Evolutionary conservation across 2,888 invertebrate genomes (phyloP), one percentile per base, ranked within the genome.

Genomic region (Drosophila testacea): DNA sequence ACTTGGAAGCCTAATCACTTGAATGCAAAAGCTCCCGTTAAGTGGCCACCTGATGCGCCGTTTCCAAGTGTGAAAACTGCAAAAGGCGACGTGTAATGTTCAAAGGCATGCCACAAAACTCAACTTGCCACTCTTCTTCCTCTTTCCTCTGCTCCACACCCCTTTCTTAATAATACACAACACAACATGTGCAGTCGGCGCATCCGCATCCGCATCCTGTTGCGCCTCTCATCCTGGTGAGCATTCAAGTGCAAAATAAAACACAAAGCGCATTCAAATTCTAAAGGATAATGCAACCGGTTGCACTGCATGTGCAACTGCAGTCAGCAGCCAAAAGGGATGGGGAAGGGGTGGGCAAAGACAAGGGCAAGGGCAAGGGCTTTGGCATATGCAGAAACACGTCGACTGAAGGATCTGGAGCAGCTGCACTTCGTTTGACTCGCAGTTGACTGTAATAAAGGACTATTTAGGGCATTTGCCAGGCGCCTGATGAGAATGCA

Each of bases 371-470:
- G n/a, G 52, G 30, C 28, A 48, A 47, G 51, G 59, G 9, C 51
- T 42, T 47, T 60, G 50, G 71, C 81, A 78, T 83, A 77, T 85
- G 77, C 84, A 84, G 60, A 63, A 70, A 69, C 86, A 86, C 83
- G 38, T 51, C 38, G 51, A 51, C 36, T 36, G 44, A 28, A 11
- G 44, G 28, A 46, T 48, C 30, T 39, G 59, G 16, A 36, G 63
- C 65, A 75, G 79, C 81, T 89, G 82, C 87, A 87, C 79, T 79
- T 77, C 79, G 87, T 63, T 89, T 89, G 74, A 89, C 89, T 86
- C 73, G 78, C 81, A 82, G 90, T 90, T 90, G 84, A 89, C 85
- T 90, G 90, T 83, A 84, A 90, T 89, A 90, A 89, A 90, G 84
- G 88, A 88, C 86, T 87, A 73, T 90, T 89, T 76, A 77, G 71